Percentiles rank a stretch among this genome's conserved stretches.
phyloP scores from a whole-genome alignment of 2,113 vertebrate genomes.

The Protobothrops mucrosquamatus region DNA sequence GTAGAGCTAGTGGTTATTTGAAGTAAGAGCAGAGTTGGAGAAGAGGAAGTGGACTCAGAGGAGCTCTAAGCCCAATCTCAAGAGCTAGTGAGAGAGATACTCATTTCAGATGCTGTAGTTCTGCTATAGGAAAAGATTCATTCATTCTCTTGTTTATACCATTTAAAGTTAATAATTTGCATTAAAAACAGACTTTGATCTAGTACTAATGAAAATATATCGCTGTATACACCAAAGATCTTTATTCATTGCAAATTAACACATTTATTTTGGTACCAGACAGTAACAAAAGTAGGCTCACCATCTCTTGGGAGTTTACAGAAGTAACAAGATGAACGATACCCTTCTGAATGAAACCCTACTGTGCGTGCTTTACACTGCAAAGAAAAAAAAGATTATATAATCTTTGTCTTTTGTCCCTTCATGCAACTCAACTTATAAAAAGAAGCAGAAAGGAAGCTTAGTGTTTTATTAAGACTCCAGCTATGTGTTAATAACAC shows the following conservation, averaged over 20 bases:
- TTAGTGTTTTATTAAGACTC: not conserved
- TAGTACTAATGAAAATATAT: not conserved
- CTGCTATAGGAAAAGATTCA: not conserved
- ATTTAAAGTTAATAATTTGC: not conserved
- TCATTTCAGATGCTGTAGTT: not conserved
- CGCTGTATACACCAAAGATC: not conserved
- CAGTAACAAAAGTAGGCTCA: constrained; percentile 52
- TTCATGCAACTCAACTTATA: not conserved
- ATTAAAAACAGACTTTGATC: not conserved
- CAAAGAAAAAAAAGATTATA: constrained; percentile 50
- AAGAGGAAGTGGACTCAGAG: not conserved
- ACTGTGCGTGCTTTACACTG: constrained; percentile 75
- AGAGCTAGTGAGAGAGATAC: not conserved
- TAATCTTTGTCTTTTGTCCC: constrained; percentile 13
- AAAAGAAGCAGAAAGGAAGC: not conserved
- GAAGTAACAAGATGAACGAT: constrained; percentile 74
- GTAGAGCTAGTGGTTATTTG: not conserved
- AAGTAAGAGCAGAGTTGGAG: not conserved
- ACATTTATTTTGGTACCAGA: fast-evolving
- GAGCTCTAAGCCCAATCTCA: not conserved
- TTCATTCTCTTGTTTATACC: not conserved
- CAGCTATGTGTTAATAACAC: not conserved
- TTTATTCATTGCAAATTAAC: not conserved
- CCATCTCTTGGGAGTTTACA: constrained; percentile 77
- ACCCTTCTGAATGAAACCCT: constrained; percentile 65